phyloP scores from a whole-genome alignment of 2,888 invertebrate genomes.

The Sphaerophoria taeniata region DNA sequence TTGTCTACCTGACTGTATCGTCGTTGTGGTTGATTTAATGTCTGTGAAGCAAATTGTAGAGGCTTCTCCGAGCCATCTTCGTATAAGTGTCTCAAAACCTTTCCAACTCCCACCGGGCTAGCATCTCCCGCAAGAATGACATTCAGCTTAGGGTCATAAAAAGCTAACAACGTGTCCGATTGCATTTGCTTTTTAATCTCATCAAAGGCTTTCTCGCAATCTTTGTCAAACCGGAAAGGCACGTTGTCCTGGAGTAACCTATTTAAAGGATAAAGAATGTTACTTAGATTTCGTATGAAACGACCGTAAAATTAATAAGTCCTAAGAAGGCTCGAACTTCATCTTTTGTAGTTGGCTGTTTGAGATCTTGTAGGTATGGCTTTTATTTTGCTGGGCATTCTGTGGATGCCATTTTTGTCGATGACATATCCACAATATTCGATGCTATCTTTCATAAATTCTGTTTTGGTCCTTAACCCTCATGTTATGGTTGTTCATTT shows the following conservation, averaged over 20 bases:
- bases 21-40: constrained; percentile 76
- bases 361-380: constrained; percentile 77
- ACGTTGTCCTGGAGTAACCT: constrained; percentile 75
- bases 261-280: too few species aligned
- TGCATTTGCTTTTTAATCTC: constrained; percentile 76
- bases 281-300: constrained; percentile 77
- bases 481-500: constrained; percentile 76
- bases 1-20: too few species aligned
- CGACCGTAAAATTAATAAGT: constrained; percentile 78
- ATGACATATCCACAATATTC: constrained; percentile 77
- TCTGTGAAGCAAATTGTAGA: constrained; percentile 79
- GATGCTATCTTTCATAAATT: constrained; percentile 76
- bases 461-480: constrained; percentile 76
- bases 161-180: constrained; percentile 74
- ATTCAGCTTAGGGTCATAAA: constrained; percentile 76
- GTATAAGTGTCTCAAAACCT: constrained; percentile 75
- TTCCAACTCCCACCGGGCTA: constrained; percentile 75
- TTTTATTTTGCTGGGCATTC: constrained; percentile 76
- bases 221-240: too few species aligned
- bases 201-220: too few species aligned
- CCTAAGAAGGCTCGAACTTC: constrained; percentile 77
- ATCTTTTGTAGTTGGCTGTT: constrained; percentile 75
- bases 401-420: constrained; percentile 78
- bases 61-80: constrained; percentile 77
- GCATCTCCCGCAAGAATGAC: constrained; percentile 78